These are phyloP conservation scores for Hoplostethus mediterraneus DNA, from an alignment of 2,797 vertebrate genomes.

Conservation along the genomic window DNA sequence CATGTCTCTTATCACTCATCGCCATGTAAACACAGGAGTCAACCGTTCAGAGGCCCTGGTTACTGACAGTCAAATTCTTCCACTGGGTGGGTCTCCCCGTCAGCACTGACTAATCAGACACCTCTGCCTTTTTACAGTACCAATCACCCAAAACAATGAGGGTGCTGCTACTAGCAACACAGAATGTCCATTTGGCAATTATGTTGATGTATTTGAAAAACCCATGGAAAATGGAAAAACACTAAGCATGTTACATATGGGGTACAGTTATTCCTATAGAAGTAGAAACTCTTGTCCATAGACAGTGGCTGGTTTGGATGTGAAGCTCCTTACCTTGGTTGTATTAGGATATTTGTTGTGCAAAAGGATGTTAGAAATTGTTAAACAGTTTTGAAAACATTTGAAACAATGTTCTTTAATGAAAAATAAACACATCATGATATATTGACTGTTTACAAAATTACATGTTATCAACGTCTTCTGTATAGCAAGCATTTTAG, in stretches of 20 bases:
- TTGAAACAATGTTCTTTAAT: conserved; percentile 64
- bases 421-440: conserved; percentile 55
- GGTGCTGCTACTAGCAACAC: conserved; percentile 41
- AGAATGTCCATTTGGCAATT: neutral
- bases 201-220: neutral
- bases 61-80: conserved; percentile 59
- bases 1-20: neutral
- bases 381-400: conserved; percentile 20
- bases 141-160: conserved; percentile 57
- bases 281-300: no score
- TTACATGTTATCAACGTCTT: neutral
- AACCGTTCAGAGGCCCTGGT: neutral
- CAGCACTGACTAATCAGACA: conserved; percentile 48
- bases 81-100: conserved; percentile 56
- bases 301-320: neutral
- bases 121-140: conserved; percentile 33
- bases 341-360: neutral
- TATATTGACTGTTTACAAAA: conserved; percentile 40
- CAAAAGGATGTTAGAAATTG: neutral
- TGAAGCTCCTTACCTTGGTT: neutral
- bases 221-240: conserved; percentile 22
- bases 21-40: conserved; percentile 33
- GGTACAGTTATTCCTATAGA: neutral
- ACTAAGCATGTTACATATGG: neutral
- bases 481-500: conserved; percentile 6